Evolutionary conservation across 2,797 vertebrate genomes (phyloP).

Genomic region (Enteromius paludinosus): DNA sequence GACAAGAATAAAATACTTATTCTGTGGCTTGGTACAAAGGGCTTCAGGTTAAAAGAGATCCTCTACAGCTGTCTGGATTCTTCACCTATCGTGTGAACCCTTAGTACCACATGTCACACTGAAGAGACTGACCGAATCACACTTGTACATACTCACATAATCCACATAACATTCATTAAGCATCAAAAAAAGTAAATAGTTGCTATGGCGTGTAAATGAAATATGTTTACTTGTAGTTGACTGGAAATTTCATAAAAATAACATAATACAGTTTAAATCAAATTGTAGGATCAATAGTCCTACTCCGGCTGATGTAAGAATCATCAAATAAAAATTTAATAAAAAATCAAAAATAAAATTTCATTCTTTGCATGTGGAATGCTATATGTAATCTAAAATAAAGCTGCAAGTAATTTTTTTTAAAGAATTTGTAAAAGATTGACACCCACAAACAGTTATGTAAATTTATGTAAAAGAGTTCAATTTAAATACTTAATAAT

Average conservation of each 20-base stretch:
- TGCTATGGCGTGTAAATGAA: not conserved
- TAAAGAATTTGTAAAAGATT: not conserved
- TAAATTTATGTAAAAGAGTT: not conserved
- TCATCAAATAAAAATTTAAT: not conserved
- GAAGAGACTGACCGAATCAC: slow-evolving; percentile 10
- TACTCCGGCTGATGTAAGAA: not conserved
- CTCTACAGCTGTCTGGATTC: slow-evolving; percentile 16
- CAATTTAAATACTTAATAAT: too few relatives aligned
- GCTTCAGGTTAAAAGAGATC: slow-evolving; percentile 18
- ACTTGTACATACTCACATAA: slow-evolving; percentile 4
- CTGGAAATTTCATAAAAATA: not conserved
- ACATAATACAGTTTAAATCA: not conserved
- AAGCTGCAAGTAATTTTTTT: not conserved
- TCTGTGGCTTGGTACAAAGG: slow-evolving; percentile 4
- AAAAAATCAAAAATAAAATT: not conserved
- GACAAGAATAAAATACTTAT: slow-evolving; percentile 34
- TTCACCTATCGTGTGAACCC: slow-evolving; percentile 2
- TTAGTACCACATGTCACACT: not conserved
- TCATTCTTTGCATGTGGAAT: too few relatives aligned
- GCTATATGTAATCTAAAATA: not conserved
- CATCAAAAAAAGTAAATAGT: not conserved
- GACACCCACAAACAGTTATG: not conserved
- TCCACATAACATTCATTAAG: not conserved
- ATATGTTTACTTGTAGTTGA: not conserved
- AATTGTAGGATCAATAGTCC: too few relatives aligned